Conservation (phyloP, 1,140 invertebrate genomes). For the Plutomurus gul region DNA sequence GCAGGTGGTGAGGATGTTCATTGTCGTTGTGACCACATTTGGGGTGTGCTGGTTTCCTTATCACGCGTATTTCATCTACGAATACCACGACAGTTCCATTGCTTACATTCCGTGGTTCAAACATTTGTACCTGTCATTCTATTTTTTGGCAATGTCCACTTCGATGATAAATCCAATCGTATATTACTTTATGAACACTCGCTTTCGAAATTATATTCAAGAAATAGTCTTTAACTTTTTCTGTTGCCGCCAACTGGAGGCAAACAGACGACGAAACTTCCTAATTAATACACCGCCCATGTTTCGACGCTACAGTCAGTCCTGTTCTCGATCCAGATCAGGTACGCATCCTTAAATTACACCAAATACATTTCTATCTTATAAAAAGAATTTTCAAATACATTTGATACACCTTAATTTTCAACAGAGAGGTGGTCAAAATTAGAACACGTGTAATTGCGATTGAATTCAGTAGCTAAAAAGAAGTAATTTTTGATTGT, state of each 20-base stretch:
- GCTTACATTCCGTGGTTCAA: constrained; percentile 74
- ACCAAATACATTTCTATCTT: not conserved
- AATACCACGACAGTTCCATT: constrained; percentile 74
- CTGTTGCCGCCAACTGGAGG: constrained; percentile 11
- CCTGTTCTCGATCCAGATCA: constrained; percentile 36
- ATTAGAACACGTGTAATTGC: too few species aligned
- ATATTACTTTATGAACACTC: constrained; percentile 86
- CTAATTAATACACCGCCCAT: constrained; percentile 44
- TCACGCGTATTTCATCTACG: constrained; percentile 83
- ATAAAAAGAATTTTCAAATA: too few species aligned
- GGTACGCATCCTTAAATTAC: not conserved
- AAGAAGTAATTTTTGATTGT: not conserved
- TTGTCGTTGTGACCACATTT: constrained; percentile 80
- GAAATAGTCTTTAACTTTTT: constrained; percentile 33
- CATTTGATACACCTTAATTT: too few species aligned
- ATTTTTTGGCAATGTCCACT: constrained; percentile 91
- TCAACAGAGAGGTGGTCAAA: too few species aligned
- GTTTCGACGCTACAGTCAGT: constrained; percentile 43
- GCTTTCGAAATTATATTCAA: constrained; percentile 50
- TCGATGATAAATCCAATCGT: constrained; percentile 90
- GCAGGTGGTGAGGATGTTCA: constrained; percentile 85
- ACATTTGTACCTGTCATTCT: constrained; percentile 80
- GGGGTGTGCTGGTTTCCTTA: constrained; percentile 86
- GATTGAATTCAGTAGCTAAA: too few species aligned
- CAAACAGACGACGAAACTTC: not conserved